These are phyloP conservation scores for Eupithecia subumbrata DNA, from an alignment of 2,888 invertebrate genomes.

Conservation along the genomic window DNA sequence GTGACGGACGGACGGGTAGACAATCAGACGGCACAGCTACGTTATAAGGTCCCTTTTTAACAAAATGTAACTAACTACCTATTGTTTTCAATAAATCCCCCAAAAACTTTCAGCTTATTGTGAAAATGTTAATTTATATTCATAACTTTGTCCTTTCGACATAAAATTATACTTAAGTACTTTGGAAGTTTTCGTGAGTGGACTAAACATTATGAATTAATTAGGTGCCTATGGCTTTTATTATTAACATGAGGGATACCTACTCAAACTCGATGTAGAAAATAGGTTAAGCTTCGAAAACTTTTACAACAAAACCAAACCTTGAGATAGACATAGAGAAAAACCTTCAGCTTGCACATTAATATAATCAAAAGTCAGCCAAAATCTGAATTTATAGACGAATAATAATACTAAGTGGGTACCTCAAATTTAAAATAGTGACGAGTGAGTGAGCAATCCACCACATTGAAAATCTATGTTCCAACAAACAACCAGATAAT, in stretches of 20 bases:
- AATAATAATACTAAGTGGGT: neutral
- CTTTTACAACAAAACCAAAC: neutral
- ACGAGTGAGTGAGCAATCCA: neutral
- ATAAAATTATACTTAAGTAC: neutral
- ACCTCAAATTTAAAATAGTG: neutral
- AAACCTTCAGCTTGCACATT: neutral
- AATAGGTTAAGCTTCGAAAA: neutral
- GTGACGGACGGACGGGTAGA: neutral
- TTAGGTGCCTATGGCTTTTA: neutral
- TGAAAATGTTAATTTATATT: constrained; percentile 4
- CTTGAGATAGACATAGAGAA: too few species aligned
- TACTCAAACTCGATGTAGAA: too few species aligned
- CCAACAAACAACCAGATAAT: neutral
- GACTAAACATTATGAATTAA: neutral
- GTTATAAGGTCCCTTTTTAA: neutral
- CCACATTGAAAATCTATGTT: neutral
- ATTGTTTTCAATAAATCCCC: neutral
- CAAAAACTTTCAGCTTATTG: neutral
- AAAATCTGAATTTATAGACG: neutral
- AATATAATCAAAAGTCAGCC: neutral
- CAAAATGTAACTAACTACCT: neutral
- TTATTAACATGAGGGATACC: neutral
- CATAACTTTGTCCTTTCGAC: constrained; percentile 1
- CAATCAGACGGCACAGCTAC: too few species aligned
- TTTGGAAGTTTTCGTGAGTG: neutral